Percentiles rank a stretch among this genome's conserved stretches.
These are phyloP conservation scores for Malachius bipustulatus DNA, from an alignment of 2,888 invertebrate species.

Conservation along the genomic window DNA sequence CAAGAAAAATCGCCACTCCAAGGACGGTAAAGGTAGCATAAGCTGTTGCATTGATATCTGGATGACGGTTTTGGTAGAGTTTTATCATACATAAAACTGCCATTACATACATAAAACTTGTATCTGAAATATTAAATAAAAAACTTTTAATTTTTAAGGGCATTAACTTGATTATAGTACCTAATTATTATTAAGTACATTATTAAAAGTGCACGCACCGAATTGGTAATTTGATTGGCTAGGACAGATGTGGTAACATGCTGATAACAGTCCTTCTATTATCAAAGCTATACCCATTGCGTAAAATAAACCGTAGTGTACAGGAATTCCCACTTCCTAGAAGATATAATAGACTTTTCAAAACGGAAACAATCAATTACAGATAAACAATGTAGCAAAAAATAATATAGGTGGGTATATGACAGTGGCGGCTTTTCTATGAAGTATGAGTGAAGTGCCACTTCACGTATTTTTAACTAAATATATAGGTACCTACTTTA, in stretches of 20 bases:
- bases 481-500: too few relatives aligned
- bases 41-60: conserved; percentile 73
- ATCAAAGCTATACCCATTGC: conserved; percentile 74
- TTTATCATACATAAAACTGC: conserved; percentile 75
- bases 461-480: too few relatives aligned
- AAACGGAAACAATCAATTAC: too few relatives aligned
- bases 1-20: conserved; percentile 58
- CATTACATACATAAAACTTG: conserved; percentile 88
- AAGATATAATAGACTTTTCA: too few relatives aligned
- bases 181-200: background rate
- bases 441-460: too few relatives aligned
- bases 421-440: too few relatives aligned
- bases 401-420: too few relatives aligned
- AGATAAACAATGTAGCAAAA: too few relatives aligned
- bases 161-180: too few relatives aligned
- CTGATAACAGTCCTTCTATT: conserved; percentile 79
- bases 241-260: conserved; percentile 82
- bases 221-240: conserved; percentile 86
- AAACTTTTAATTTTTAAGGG: too few relatives aligned
- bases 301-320: conserved; percentile 72
- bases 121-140: conserved; percentile 50
- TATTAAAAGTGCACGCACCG: conserved; percentile 46
- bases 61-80: conserved; percentile 77
- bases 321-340: conserved; percentile 58
- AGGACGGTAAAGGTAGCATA: conserved; percentile 66